phyloP scores from a whole-genome alignment of 1,140 invertebrate species.

The Sipha flava region DNA sequence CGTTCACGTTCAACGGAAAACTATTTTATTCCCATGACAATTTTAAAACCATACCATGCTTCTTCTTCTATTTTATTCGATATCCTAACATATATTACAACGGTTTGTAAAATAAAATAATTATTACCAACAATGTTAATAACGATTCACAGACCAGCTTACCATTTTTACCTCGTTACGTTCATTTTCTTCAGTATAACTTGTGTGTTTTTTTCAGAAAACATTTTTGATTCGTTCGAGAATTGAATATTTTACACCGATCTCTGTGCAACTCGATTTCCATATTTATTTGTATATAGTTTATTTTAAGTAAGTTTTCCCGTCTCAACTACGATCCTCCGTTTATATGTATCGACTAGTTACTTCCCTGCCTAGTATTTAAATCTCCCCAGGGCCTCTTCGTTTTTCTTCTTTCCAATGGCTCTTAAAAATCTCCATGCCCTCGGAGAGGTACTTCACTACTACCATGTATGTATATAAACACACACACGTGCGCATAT shows the following conservation, averaged over 20 bases:
- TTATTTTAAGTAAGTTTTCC: background rate
- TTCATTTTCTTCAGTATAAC: background rate
- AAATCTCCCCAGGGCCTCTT: background rate
- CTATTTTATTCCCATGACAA: too few relatives aligned
- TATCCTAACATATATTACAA: too few relatives aligned
- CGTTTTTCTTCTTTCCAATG: background rate
- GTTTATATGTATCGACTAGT: background rate
- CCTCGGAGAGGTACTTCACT: background rate
- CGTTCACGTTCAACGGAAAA: too few relatives aligned
- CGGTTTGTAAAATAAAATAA: too few relatives aligned
- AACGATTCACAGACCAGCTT: background rate
- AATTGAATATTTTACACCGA: background rate
- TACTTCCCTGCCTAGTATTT: background rate
- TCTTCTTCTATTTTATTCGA: too few relatives aligned
- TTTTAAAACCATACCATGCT: too few relatives aligned
- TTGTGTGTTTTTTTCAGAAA: background rate
- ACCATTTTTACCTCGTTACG: background rate
- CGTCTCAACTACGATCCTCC: background rate
- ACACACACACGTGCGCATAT: background rate
- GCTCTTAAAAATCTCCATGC: background rate
- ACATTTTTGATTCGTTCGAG: background rate
- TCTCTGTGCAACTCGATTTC: background rate
- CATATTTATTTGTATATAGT: background rate
- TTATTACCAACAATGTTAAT: too few relatives aligned
- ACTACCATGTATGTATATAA: background rate